phyloP scores from a whole-genome alignment of 2,113 vertebrate genomes.

The Prunella fulvescens region DNA sequence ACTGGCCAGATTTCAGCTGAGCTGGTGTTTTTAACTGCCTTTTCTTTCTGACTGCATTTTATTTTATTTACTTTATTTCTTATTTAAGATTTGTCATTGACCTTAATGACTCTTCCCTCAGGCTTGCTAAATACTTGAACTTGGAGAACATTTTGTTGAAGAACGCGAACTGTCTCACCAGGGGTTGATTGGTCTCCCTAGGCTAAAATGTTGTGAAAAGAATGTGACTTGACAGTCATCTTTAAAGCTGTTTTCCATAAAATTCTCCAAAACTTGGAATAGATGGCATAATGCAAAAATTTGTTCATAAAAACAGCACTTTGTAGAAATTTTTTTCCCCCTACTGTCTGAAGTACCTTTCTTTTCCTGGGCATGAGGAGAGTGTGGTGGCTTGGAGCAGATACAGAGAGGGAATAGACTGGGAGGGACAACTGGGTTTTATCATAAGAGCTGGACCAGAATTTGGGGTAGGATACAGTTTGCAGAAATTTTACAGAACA shows the following conservation, averaged over 20 bases:
- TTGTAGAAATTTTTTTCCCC: background rate
- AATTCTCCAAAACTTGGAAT: background rate
- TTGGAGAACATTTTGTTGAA: constrained; percentile 14
- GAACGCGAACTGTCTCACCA: background rate
- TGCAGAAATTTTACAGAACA: background rate
- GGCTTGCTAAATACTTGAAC: constrained; percentile 1
- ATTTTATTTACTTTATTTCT: background rate
- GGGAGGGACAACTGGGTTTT: background rate
- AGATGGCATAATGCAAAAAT: background rate
- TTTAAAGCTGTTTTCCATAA: constrained; percentile 43
- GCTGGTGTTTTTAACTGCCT: background rate
- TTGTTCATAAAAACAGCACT: background rate
- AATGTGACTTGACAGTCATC: constrained; percentile 21
- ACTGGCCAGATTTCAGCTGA: constrained; percentile 11
- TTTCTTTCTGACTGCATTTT: background rate
- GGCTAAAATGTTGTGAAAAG: constrained; percentile 37
- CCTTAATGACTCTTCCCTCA: constrained; percentile 8
- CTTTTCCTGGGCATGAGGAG: background rate
- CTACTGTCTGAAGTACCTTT: background rate
- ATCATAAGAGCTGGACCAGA: background rate
- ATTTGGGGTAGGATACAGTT: background rate
- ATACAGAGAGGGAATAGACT: background rate
- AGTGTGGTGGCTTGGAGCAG: background rate
- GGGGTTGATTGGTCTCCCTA: background rate
- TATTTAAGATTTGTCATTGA: constrained; percentile 8